Conservation (phyloP, 2,797 vertebrate genomes). For the Cottoperca gobio region DNA sequence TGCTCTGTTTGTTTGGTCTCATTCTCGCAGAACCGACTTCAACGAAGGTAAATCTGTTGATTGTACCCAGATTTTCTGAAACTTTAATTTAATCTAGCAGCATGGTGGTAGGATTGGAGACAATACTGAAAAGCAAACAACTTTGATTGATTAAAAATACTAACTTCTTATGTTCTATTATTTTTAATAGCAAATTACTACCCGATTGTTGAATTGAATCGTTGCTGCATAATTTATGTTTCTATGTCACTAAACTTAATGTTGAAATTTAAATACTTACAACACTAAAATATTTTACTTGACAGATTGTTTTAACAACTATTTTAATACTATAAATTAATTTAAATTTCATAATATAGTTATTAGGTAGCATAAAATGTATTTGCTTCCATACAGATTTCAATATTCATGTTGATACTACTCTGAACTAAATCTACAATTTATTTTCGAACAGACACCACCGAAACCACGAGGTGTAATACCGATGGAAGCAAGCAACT, state of each 20-base stretch:
- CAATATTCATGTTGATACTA: not conserved
- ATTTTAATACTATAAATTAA: not conserved
- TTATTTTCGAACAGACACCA: too few species aligned
- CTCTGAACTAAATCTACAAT: not conserved
- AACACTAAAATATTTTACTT: not conserved
- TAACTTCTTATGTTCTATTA: not conserved
- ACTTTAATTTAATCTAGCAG: not conserved
- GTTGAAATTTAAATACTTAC: not conserved
- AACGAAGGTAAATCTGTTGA: not conserved
- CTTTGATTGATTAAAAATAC: not conserved
- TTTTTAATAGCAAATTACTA: not conserved
- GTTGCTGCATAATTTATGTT: not conserved
- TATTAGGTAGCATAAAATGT: not conserved
- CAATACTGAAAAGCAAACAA: not conserved
- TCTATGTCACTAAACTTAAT: not conserved
- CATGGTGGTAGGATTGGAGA: not conserved
- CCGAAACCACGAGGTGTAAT: too few species aligned
- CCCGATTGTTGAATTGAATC: not conserved
- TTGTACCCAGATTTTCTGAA: not conserved
- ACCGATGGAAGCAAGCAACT: not conserved
- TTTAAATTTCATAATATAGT: not conserved
- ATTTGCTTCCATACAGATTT: not conserved
- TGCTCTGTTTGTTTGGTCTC: constrained; percentile 11
- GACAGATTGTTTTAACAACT: not conserved
- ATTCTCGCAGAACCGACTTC: not conserved